phyloP scores from a whole-genome alignment of 2,888 invertebrate genomes.

The Nipponacmea schrenckii region DNA sequence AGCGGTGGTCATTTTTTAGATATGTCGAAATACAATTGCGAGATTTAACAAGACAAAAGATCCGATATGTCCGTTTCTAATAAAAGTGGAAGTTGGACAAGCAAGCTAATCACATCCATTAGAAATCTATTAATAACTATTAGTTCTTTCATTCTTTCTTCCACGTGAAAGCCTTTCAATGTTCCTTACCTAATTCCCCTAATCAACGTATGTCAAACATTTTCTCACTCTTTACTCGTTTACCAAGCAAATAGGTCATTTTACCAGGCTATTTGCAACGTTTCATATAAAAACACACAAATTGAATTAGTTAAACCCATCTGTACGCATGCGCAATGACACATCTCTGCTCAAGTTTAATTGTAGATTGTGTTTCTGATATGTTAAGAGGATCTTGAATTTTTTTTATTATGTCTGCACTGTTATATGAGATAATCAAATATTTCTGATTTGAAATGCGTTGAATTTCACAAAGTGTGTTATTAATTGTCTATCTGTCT shows the following conservation, averaged over 20 bases:
- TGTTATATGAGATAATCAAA: too few relatives aligned
- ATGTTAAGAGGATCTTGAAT: too few relatives aligned
- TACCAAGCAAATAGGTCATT: constrained; percentile 17
- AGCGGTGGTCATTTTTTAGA: too few relatives aligned
- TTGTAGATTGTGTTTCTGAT: too few relatives aligned
- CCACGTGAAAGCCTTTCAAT: constrained; percentile 28
- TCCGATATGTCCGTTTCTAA: neutral
- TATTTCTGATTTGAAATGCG: too few relatives aligned
- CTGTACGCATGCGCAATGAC: neutral
- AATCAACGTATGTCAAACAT: constrained; percentile 37
- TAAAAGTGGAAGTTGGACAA: neutral
- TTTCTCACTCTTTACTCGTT: constrained; percentile 22
- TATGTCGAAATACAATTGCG: neutral
- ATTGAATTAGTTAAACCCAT: constrained; percentile 20
- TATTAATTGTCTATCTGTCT: too few relatives aligned
- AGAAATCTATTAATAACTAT: neutral
- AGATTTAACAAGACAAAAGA: neutral
- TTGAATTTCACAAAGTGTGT: too few relatives aligned
- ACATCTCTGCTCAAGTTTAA: too few relatives aligned
- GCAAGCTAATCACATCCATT: constrained; percentile 3
- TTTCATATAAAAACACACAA: constrained; percentile 24
- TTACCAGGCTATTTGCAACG: constrained; percentile 23
- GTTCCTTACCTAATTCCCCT: constrained; percentile 33
- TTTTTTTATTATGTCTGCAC: too few relatives aligned
- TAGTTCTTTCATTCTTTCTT: neutral